Base-by-base conservation (phyloP, 2,113 vertebrate species). In the Neolamprologus modestus region DNA sequence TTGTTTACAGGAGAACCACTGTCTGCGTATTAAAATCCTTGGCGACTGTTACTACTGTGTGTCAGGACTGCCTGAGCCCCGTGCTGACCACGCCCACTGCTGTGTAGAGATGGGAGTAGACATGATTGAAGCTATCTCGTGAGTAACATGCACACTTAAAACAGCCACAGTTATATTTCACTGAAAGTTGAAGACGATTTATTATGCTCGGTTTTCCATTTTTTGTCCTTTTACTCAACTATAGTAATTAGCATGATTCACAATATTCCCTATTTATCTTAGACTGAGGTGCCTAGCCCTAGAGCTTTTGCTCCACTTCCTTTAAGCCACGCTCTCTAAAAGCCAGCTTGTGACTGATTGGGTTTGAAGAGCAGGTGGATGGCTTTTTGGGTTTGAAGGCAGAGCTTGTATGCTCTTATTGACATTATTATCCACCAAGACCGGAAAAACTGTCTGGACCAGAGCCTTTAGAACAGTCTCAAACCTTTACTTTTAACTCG, bases 81-180 rank as follows among this genome's bases (percentile, higher is more conserved):
- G 98, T 2, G 97, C 98, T 3, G 98, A 99, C 94, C 98, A 99
- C 5, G 98, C 98, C 2, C 98, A 99, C 96, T 99, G 98, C 96
- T 99, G 98, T 4, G 98, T 99, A 85, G 98, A 99, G 96, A 99
- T 99, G 98, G 98, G 98, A 5, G 98, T 99, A 6, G 98, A 99
- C 95, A 99, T 99, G 98, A 99, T 98, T 3, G 98, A 99, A 95
- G 98, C 98, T 83, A 99, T 99, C 93, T 98, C 98, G 98, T 99
- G 94, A 97, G 98, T 96, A 54, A 82, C 78, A 54, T 80, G 26
- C 71, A 68, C 61, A 68, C 33, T 13, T 68, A 13, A 21, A 0
- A 66, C 33, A 12, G 61, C 61, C 61, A 0, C 11, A 50, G 45
- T 50, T 28, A 6, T 78, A 50, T 78, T 47, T 47, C 40, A 47